Conservation (phyloP, 2,113 vertebrate species). For the Cinclus mexicanus region DNA sequence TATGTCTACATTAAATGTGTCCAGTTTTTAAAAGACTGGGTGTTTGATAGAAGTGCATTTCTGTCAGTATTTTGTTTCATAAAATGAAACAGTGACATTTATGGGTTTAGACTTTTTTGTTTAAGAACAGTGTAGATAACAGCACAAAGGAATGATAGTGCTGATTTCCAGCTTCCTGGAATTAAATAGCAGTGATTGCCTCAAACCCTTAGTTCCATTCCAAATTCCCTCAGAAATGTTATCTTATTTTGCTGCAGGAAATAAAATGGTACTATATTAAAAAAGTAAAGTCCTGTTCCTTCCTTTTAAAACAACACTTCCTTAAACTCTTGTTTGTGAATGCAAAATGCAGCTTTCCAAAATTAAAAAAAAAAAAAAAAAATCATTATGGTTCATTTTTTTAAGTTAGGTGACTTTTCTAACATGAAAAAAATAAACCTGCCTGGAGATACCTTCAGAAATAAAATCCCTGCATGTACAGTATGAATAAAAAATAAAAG, state of each 20-base stretch:
- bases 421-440: not conserved
- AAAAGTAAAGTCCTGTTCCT: not conserved
- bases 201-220: not conserved
- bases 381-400: not conserved
- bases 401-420: not conserved
- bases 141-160: not conserved
- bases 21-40: not conserved
- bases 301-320: not conserved
- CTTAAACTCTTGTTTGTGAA: not conserved
- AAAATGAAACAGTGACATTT: not conserved
- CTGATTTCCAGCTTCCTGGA: not conserved
- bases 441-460: not conserved
- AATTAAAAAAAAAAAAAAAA: not conserved
- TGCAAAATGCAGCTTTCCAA: not conserved
- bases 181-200: not conserved
- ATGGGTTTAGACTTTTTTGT: not conserved
- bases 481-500: not conserved
- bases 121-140: not conserved
- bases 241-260: conserved; percentile 7
- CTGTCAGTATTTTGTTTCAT: not conserved
- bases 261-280: not conserved
- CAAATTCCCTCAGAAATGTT: not conserved
- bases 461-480: not conserved
- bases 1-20: not conserved
- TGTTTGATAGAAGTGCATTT: not conserved